These are phyloP conservation scores for Gallinago jamesoni DNA, from an alignment of 2,113 vertebrate species.

Conservation along the genomic window DNA sequence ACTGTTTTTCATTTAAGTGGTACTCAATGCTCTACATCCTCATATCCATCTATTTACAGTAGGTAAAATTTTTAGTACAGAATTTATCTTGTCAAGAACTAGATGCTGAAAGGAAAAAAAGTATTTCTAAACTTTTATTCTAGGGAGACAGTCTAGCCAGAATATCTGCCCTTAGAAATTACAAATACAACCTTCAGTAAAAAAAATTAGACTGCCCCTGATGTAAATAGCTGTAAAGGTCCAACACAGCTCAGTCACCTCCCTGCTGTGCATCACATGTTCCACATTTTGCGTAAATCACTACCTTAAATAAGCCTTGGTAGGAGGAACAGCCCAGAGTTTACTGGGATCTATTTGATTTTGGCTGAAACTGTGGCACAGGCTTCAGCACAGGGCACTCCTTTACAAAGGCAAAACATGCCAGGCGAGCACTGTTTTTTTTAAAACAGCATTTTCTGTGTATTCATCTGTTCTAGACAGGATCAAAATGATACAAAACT, in stretches of 20 bases:
- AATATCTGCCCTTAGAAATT: neutral
- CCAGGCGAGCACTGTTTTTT: neutral
- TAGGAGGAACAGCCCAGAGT: neutral
- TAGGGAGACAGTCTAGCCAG: neutral
- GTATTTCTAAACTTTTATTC: neutral
- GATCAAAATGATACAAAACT: neutral
- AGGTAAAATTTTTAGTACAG: neutral
- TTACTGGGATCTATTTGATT: neutral
- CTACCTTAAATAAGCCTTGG: neutral
- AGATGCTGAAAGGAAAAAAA: neutral
- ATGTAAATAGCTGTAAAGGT: neutral
- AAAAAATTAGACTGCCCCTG: neutral
- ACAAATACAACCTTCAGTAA: neutral
- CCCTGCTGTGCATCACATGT: neutral
- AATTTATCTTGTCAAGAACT: neutral
- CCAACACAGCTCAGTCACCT: neutral
- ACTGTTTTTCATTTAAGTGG: neutral
- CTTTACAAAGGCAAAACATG: neutral
- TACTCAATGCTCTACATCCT: neutral
- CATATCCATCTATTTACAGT: neutral
- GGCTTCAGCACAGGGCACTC: neutral
- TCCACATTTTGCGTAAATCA: neutral
- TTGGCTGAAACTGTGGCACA: neutral
- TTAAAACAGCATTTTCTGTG: neutral
- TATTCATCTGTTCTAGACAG: neutral